Conservation (phyloP, 2,113 vertebrate genomes). For the Pardalotus punctatus region DNA sequence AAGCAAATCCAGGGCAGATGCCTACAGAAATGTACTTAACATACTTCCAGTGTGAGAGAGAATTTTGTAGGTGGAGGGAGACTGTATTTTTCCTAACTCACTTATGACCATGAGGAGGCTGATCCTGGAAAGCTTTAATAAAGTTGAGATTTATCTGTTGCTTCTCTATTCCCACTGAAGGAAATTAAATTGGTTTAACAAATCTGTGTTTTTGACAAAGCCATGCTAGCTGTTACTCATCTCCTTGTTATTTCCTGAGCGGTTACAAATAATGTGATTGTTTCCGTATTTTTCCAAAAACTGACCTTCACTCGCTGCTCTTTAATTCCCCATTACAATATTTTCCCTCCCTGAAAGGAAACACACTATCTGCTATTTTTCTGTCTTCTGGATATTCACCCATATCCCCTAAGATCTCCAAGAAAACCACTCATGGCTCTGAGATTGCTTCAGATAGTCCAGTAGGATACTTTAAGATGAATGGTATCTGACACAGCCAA, state of each 20-base stretch:
- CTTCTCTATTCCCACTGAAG: slow-evolving; percentile 26
- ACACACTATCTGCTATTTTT: not conserved
- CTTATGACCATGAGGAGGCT: not conserved
- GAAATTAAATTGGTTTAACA: slow-evolving; percentile 65
- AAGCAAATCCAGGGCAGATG: slow-evolving; percentile 18
- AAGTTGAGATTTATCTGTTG: slow-evolving; percentile 43
- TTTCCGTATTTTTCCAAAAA: slow-evolving; percentile 57
- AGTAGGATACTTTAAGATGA: not conserved
- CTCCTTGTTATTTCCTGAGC: slow-evolving; percentile 67
- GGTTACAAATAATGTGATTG: slow-evolving; percentile 63
- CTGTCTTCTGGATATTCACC: not conserved
- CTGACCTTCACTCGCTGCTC: slow-evolving; percentile 43
- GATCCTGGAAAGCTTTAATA: slow-evolving; percentile 42
- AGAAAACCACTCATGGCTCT: not conserved
- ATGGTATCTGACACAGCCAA: not conserved
- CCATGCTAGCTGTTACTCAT: slow-evolving; percentile 57
- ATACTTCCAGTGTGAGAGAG: not conserved
- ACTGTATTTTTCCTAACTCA: not conserved
- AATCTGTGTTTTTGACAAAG: slow-evolving; percentile 61
- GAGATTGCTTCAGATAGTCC: not conserved
- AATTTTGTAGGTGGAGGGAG: not conserved
- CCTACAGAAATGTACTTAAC: not conserved
- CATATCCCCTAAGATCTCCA: not conserved
- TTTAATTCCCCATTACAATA: slow-evolving; percentile 12
- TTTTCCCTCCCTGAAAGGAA: not conserved